Conservation (phyloP, 2,888 invertebrate genomes). For the Mongoloraphidia duomilia region DNA sequence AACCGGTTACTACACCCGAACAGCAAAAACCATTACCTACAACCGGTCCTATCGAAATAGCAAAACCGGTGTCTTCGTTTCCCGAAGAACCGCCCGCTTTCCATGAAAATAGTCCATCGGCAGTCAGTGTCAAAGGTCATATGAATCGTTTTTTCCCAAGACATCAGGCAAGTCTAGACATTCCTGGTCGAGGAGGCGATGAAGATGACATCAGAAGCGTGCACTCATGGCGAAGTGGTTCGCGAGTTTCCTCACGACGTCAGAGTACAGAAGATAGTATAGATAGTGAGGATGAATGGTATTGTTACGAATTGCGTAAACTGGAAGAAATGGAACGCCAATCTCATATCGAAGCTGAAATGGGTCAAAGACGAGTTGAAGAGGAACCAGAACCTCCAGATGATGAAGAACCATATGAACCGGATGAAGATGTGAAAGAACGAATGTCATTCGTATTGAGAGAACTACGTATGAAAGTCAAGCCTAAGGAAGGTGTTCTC, state of each 20-base stretch:
- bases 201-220: constrained; percentile 79
- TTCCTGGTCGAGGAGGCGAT: constrained; percentile 54
- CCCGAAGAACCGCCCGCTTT: constrained; percentile 39
- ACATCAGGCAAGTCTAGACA: constrained; percentile 67
- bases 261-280: constrained; percentile 89
- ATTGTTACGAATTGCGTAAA: constrained; percentile 75
- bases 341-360: constrained; percentile 45
- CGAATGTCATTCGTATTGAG: constrained; percentile 66
- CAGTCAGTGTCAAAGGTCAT: constrained; percentile 42
- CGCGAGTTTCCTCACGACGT: constrained; percentile 68
- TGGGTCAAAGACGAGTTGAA: constrained; percentile 44
- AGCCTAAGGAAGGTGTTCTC: constrained; percentile 28
- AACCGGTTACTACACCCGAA: constrained; percentile 9
- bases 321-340: constrained; percentile 74
- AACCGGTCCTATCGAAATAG: background rate
- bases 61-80: constrained; percentile 17
- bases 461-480: constrained; percentile 59
- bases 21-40: constrained; percentile 1
- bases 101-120: constrained; percentile 48
- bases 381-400: constrained; percentile 39
- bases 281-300: constrained; percentile 89
- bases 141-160: constrained; percentile 46
- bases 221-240: constrained; percentile 76
- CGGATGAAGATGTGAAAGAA: constrained; percentile 56
- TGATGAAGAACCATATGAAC: constrained; percentile 38